phyloP scores from a whole-genome alignment of 2,888 invertebrate genomes.

The Macrophya alboannulata region DNA sequence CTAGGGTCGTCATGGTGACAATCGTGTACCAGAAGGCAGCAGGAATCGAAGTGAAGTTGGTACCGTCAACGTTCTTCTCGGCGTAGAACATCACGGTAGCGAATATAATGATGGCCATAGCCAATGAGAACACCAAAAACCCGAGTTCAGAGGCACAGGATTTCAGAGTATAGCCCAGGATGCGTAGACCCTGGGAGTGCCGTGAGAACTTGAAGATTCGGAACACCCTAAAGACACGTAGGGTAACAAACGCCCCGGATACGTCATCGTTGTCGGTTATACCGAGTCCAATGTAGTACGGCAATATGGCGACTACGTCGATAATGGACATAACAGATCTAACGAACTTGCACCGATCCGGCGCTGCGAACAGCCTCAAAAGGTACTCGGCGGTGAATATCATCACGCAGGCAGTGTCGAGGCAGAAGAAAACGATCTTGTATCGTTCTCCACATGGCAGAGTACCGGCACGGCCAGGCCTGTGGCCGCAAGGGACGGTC shows the following conservation, averaged over 20 bases:
- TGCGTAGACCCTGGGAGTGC: constrained; percentile 99
- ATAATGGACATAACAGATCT: constrained; percentile 99
- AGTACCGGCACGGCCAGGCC: constrained; percentile 93
- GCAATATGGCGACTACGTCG: constrained; percentile 99
- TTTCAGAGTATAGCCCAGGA: constrained; percentile 99
- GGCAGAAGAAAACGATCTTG: constrained; percentile 98
- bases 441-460: constrained; percentile 98
- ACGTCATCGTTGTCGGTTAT: constrained; percentile 99
- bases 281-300: constrained; percentile 99
- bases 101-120: constrained; percentile 99
- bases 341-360: constrained; percentile 98
- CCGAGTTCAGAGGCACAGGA: constrained; percentile 99
- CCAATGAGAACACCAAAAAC: constrained; percentile 99
- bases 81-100: constrained; percentile 99
- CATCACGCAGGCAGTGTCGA: constrained; percentile 99
- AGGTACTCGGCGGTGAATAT: constrained; percentile 99
- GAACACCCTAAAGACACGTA: constrained; percentile 99
- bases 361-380: constrained; percentile 97
- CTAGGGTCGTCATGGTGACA: constrained; percentile 99
- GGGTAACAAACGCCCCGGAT: constrained; percentile 99
- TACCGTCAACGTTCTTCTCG: constrained; percentile 98
- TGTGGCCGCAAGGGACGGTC: constrained; percentile 96
- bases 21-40: constrained; percentile 99
- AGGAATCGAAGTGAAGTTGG: constrained; percentile 99
- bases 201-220: constrained; percentile 99